Evolutionary conservation across 2,888 invertebrate genomes (phyloP), one percentile per base, ranked within the genome.

Genomic region (Ochropleura leucogaster): DNA sequence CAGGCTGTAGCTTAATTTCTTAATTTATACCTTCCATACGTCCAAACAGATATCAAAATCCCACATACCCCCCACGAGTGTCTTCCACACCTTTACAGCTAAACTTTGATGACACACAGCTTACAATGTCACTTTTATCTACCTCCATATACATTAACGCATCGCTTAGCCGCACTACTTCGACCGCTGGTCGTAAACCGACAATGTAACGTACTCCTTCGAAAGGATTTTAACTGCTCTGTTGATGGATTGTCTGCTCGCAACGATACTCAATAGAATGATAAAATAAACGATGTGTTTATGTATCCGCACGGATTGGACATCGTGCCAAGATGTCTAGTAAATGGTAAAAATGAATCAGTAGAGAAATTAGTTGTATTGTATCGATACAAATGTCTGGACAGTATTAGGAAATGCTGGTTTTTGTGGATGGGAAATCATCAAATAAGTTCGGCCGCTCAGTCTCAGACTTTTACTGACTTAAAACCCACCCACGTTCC

Each of bases 91-190:
- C 86, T 90, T 88, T 87, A 89, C 83, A 84, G 85, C 79, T 70
- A 77, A 65, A 78, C 76, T 73, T 78, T 71, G 76, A 62, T 80
- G 79, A 82, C 69, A 72, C 57, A 73, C 55, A 72, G 72, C 77
- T 77, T 84, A 89, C 89, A 89, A 88, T 85, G 88, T 88, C 68
- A 77, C 77, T 86, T 76, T 86, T 85, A 87, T 85, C 77, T 77
- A 59, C 80, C 74, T 79, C 74, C 79, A 68, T 81, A 79, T 84
- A 87, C 80, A 86, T 87, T 87, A 86, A 87, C 85, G 79, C 76
- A 84, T 82, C 80, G 88, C 83, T 87, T 75, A 88, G 79, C 73
- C 59, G 72, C 63, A 64, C 71, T 68, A 72, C 59, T 69, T 49
- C 65, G 42, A 60, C 80, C 75, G 68, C 66, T 60, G 74, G 67